phyloP scores from a whole-genome alignment of 2,888 invertebrate species.

The Conistra vaccinii region DNA sequence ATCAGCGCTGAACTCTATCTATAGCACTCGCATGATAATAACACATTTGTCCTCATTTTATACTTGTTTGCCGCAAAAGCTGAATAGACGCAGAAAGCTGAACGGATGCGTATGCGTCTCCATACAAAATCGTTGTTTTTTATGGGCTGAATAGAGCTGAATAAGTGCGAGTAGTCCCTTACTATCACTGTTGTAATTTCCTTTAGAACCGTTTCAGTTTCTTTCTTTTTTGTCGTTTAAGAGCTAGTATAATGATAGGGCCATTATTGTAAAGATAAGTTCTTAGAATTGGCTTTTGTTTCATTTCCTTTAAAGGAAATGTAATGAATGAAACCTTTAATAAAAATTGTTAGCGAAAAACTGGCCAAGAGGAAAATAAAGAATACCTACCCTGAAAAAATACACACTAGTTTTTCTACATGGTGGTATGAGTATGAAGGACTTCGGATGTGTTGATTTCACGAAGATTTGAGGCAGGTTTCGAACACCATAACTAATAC shows the following conservation, averaged over 20 bases:
- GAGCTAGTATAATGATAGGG: slow-evolving; percentile 11
- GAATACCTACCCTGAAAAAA: background rate
- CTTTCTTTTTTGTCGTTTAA: slow-evolving; percentile 15
- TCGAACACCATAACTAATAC: background rate
- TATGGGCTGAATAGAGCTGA: too few species aligned
- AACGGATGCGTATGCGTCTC: too few species aligned
- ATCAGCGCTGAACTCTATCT: too few species aligned
- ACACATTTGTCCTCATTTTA: too few species aligned
- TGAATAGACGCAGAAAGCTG: too few species aligned
- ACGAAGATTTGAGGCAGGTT: background rate
- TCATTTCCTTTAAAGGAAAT: slow-evolving; percentile 35
- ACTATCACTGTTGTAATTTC: slow-evolving; percentile 36
- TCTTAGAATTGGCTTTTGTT: slow-evolving; percentile 36
- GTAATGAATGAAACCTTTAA: background rate
- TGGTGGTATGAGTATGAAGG: background rate
- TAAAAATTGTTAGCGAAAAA: slow-evolving; percentile 19
- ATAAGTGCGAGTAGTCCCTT: too few species aligned
- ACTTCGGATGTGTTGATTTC: background rate
- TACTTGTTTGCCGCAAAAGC: too few species aligned
- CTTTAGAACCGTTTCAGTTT: slow-evolving; percentile 16
- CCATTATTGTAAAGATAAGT: slow-evolving; percentile 20
- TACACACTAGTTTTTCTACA: background rate
- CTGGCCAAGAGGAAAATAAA: background rate
- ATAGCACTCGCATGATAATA: too few species aligned
- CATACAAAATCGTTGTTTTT: too few species aligned